Percentiles rank a stretch among this genome's conserved stretches.
Conservation (phyloP, 2,888 invertebrate species). For the Germaria angustata region DNA sequence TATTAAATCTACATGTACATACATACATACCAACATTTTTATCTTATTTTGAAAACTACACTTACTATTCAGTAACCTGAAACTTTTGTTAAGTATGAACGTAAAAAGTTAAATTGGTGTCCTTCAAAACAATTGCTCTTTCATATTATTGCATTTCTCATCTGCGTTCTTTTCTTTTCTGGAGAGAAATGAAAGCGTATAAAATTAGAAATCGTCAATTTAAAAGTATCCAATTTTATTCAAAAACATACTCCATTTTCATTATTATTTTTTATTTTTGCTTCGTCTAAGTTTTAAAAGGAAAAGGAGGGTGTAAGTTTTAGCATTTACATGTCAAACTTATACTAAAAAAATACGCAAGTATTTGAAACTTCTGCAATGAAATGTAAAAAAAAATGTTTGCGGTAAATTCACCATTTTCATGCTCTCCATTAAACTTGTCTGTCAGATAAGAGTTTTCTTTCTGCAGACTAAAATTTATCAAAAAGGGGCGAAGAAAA, state of each 20-base stretch:
- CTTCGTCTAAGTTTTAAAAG: too few species aligned
- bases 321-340: too few species aligned
- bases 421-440: conserved; percentile 60
- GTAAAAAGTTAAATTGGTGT: neutral
- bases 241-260: too few species aligned
- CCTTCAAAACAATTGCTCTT: neutral
- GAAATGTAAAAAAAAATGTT: conserved; percentile 1
- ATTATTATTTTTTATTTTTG: too few species aligned
- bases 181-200: neutral
- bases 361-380: neutral
- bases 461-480: neutral
- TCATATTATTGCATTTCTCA: neutral
- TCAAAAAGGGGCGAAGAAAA: neutral
- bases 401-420: conserved; percentile 56
- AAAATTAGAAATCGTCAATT: neutral
- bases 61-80: neutral
- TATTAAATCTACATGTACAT: too few species aligned
- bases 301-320: too few species aligned
- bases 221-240: too few species aligned
- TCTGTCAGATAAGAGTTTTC: conserved; percentile 60
- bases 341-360: too few species aligned
- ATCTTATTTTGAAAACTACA: too few species aligned
- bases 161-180: neutral
- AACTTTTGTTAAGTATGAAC: neutral
- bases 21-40: too few species aligned